These are phyloP conservation scores for Gracilinanus agilis DNA, from an alignment of 2,113 vertebrate species.

Conservation along the genomic window DNA sequence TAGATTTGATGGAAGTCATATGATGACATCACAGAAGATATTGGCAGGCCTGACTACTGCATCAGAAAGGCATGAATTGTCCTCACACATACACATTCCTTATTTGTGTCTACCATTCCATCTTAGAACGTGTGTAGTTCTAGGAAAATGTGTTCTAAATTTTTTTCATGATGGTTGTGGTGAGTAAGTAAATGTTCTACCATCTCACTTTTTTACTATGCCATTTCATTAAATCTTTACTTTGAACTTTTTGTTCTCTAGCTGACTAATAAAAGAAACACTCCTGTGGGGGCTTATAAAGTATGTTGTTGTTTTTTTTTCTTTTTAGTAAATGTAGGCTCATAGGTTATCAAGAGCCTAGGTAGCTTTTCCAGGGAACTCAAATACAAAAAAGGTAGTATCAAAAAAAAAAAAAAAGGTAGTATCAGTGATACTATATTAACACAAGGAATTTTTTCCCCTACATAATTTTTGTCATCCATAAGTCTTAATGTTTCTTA, in stretches of 20 bases:
- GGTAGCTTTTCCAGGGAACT: neutral
- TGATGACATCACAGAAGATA: neutral
- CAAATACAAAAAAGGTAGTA: neutral
- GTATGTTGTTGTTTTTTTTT: too few species aligned
- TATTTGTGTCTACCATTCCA: neutral
- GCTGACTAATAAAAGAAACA: neutral
- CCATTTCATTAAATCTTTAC: neutral
- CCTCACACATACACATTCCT: neutral
- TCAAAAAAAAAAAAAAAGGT: neutral
- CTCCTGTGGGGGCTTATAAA: neutral
- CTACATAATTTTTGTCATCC: neutral
- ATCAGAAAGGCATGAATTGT: neutral
- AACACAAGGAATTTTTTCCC: neutral
- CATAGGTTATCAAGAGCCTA: neutral
- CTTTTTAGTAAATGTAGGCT: neutral
- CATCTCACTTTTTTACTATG: neutral
- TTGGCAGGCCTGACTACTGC: neutral
- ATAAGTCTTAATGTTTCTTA: neutral
- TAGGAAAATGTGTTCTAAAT: neutral
- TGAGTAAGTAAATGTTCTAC: neutral
- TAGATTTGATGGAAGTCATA: neutral
- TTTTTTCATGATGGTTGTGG: neutral
- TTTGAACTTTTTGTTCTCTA: neutral
- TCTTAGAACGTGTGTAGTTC: neutral
- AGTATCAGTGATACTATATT: neutral